A percentile compares a stretch with the other conserved stretches of the same genome.
phyloP scores from a whole-genome alignment of 2,113 vertebrate species.

The Oophaga pumilio region DNA sequence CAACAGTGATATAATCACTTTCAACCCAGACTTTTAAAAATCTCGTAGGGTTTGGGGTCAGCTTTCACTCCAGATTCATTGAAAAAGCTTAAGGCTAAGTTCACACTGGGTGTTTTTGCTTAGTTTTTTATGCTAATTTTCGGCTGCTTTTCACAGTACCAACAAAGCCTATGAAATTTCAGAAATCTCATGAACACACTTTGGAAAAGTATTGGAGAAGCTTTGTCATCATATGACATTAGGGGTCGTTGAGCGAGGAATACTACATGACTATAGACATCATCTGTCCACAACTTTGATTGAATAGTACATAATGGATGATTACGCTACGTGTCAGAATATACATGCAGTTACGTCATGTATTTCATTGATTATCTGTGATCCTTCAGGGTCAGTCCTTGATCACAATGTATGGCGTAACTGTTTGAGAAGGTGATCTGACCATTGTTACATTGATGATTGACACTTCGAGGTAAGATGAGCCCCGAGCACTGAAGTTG shows the following conservation, averaged over 20 bases:
- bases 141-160: too few relatives aligned
- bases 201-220: too few relatives aligned
- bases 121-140: too few relatives aligned
- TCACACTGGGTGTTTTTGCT: too few relatives aligned
- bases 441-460: not conserved
- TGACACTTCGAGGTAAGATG: not conserved
- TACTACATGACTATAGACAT: not conserved
- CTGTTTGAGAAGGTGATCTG: not conserved
- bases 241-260: not conserved
- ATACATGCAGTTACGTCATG: not conserved
- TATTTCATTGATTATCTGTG: not conserved
- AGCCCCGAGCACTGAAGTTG: not conserved
- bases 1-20: not conserved
- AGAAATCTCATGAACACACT: too few relatives aligned
- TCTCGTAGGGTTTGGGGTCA: not conserved
- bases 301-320: not conserved
- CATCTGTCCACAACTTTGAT: not conserved
- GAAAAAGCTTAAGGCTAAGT: too few relatives aligned
- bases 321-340: not conserved
- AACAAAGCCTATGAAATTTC: too few relatives aligned
- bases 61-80: too few relatives aligned
- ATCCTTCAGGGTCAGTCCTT: not conserved
- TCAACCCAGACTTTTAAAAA: not conserved
- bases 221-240: not conserved
- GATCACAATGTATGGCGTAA: not conserved